These are phyloP conservation scores for Thera obeliscata DNA, from an alignment of 2,888 invertebrate genomes.

Conservation along the genomic window DNA sequence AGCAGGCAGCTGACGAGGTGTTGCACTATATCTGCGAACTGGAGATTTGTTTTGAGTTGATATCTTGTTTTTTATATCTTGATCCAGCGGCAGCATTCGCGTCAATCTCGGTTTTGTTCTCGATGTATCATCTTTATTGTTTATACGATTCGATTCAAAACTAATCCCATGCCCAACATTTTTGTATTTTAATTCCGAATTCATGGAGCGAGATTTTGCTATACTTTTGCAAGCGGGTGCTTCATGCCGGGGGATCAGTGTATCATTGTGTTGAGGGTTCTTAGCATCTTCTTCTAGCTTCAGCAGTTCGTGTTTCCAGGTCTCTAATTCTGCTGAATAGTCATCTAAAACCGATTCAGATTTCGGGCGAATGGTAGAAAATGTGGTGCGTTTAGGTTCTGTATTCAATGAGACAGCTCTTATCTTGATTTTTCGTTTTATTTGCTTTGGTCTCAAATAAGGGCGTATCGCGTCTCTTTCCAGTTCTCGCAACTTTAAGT, in stretches of 20 bases:
- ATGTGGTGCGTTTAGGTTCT: constrained; percentile 14
- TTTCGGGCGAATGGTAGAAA: constrained; percentile 22
- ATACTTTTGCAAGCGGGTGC: constrained; percentile 5
- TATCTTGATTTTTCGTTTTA: constrained; percentile 15
- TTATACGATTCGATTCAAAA: constrained; percentile 2
- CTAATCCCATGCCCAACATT: neutral
- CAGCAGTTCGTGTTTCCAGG: constrained; percentile 24
- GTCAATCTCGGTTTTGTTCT: constrained; percentile 1
- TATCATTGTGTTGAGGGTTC: constrained; percentile 9
- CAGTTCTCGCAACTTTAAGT: constrained; percentile 17
- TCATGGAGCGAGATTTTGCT: constrained; percentile 7
- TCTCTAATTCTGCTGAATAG: constrained; percentile 23
- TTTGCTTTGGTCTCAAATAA: constrained; percentile 7
- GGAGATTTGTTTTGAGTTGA: constrained; percentile 11
- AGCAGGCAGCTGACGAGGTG: constrained; percentile 25
- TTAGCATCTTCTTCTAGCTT: constrained; percentile 27
- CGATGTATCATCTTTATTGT: neutral
- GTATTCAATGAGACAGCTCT: constrained; percentile 26
- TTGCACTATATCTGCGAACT: constrained; percentile 16
- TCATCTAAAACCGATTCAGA: constrained; percentile 25
- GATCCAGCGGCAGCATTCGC: neutral
- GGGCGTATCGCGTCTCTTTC: constrained; percentile 22
- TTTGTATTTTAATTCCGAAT: constrained; percentile 10
- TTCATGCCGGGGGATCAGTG: constrained; percentile 12
- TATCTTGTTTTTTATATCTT: neutral